These are phyloP conservation scores for Ctenomys sociabilis DNA, from an alignment of 2,113 vertebrate genomes.

Conservation along the genomic window DNA sequence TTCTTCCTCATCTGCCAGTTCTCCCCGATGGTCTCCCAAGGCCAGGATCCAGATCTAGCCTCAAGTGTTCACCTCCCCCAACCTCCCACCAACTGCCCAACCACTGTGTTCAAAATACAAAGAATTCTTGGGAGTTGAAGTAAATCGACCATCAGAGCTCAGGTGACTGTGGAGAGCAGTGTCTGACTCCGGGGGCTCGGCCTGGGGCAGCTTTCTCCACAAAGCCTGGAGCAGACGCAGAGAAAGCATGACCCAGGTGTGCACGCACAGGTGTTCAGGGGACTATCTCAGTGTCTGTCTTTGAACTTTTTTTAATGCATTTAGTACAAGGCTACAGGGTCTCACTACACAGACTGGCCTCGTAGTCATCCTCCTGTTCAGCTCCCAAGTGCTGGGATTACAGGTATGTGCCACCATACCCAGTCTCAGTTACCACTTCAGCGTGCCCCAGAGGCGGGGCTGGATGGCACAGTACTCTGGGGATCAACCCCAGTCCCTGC, in stretches of 20 bases:
- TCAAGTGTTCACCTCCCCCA: background rate
- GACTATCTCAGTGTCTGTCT: background rate
- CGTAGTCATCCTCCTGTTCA: no score
- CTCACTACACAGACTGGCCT: no score
- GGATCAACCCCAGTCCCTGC: no score
- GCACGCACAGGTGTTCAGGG: fast-evolving
- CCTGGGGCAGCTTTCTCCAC: background rate
- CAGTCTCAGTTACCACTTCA: no score
- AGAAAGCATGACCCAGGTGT: no score
- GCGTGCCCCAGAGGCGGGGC: no score
- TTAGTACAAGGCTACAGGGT: no score
- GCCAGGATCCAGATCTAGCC: background rate
- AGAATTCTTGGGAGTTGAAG: background rate
- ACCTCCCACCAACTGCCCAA: no score
- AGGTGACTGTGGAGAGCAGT: background rate
- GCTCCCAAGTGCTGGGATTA: no score
- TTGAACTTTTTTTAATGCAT: background rate
- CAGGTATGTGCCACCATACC: no score
- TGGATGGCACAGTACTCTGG: no score
- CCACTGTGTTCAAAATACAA: constrained; percentile 35
- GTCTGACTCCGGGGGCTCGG: background rate
- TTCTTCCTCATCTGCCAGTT: background rate
- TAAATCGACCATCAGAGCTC: background rate
- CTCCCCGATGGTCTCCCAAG: background rate
- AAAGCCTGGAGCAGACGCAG: background rate